These are phyloP conservation scores for Brachypodius melanocephalos DNA, from an alignment of 2,113 vertebrate species.

Conservation along the genomic window DNA sequence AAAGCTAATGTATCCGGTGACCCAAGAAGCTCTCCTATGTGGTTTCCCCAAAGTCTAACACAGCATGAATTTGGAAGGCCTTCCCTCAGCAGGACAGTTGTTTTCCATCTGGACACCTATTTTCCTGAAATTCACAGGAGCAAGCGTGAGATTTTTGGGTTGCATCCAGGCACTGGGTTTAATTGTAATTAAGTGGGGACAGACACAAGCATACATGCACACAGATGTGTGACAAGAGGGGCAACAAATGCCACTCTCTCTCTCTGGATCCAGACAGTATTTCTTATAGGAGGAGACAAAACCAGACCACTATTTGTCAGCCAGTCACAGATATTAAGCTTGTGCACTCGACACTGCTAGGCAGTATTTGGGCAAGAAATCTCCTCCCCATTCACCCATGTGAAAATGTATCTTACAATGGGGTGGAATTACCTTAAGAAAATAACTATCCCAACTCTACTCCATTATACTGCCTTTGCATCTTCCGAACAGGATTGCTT, in stretches of 20 bases:
- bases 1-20: neutral
- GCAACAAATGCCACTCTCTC: neutral
- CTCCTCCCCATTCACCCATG: neutral
- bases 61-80: neutral
- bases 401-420: neutral
- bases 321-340: neutral
- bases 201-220: neutral
- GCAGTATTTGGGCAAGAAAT: neutral
- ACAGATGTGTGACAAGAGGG: neutral
- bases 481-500: neutral
- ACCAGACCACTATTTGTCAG: neutral
- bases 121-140: neutral
- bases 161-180: neutral
- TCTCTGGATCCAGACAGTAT: neutral
- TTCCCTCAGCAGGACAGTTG: neutral
- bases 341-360: neutral
- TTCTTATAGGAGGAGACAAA: neutral
- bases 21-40: neutral
- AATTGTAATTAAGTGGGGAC: neutral
- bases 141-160: fast-evolving
- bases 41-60: neutral
- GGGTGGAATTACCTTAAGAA: neutral
- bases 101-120: neutral
- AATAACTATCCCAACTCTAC: neutral
- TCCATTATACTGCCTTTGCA: fast-evolving